Evolutionary conservation across 2,797 vertebrate species (phyloP), one percentile per base, ranked within the genome.

Genomic region (Hylomyscus alleni): DNA sequence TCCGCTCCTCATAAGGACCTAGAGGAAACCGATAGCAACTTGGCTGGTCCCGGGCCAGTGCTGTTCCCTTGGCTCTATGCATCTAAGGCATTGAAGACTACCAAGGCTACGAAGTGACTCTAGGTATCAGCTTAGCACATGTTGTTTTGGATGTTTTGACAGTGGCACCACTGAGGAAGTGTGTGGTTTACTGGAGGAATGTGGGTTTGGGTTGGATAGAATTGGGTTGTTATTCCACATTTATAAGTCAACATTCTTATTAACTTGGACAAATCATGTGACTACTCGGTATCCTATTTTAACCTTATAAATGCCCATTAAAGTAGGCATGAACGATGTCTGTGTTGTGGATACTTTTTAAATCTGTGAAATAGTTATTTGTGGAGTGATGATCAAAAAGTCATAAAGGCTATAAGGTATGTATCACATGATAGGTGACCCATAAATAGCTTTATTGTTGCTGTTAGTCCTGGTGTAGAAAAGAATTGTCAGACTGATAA

Each of bases 331-430:
- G 37, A 58, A 85, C 19, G 56, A 22, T 50, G 6, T 72, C 17
- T 31, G 13, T 80, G 54, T 95, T 85, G 26, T 77, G 65, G 69
- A 31, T 31, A 93, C 14, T 37, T 77, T 80, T 80, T 52, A 89
- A 44, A 86, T 84, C 19, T 90, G 6, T 86, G n/a, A 91, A 88
- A 31, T 31, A 24, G 52, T 93, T 67, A 78, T 78, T 83, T n/a
- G n/a, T 78, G 17, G 20, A 8, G 44, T 60, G 44, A 80, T 34
- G 22, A 89, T 89, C 67, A 44, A 83, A 60, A 50, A 89, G 54
- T n/a, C 54, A 6, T 54, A 89, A 87, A 50, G 62, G 17, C 29
- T 96, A 31, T 85, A 56, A 94, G 60, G 1, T 73, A 52, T 22
- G 8, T 72, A 34, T 44, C n/a, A 75, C 1, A 50, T 31, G 31